Percentiles rank a stretch among this genome's conserved stretches.
Evolutionary conservation across 2,113 vertebrate genomes (phyloP).

Genomic region (Coturnix japonica): DNA sequence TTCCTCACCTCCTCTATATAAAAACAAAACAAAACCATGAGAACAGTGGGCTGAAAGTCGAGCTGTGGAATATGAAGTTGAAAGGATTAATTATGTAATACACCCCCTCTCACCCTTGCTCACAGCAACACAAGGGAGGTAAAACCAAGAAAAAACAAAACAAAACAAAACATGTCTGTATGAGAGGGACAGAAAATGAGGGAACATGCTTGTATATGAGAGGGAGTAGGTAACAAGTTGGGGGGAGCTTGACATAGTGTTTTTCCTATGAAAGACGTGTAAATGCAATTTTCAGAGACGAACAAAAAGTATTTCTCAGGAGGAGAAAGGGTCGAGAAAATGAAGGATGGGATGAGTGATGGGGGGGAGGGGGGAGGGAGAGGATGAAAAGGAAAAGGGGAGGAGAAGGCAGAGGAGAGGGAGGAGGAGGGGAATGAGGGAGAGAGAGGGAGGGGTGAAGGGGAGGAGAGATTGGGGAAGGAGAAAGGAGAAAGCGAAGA

Average conservation of each 20-base stretch:
- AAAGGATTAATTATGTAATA: slow-evolving; percentile 59
- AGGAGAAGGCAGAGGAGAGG: too few species aligned
- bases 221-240: neutral
- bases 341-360: neutral
- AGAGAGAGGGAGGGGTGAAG: neutral
- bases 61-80: slow-evolving; percentile 35
- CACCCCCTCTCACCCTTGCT: slow-evolving; percentile 46
- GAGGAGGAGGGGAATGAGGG: too few species aligned
- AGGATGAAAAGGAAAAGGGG: neutral
- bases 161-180: neutral
- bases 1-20: slow-evolving; percentile 45
- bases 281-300: slow-evolving; percentile 18
- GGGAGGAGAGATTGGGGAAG: too few species aligned
- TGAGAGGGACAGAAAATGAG: neutral
- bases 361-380: too few species aligned
- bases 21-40: slow-evolving; percentile 58
- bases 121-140: slow-evolving; percentile 31
- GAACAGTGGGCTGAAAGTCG: slow-evolving; percentile 40
- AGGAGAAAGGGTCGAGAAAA: neutral
- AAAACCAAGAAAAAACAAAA: neutral
- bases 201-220: neutral
- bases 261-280: neutral
- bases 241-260: neutral
- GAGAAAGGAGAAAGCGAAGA: too few species aligned
- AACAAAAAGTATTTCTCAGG: neutral